Percentiles rank a stretch among this genome's conserved stretches.
Evolutionary conservation across 2,888 invertebrate species (phyloP).

Genomic region (Epistrophe grossulariae): DNA sequence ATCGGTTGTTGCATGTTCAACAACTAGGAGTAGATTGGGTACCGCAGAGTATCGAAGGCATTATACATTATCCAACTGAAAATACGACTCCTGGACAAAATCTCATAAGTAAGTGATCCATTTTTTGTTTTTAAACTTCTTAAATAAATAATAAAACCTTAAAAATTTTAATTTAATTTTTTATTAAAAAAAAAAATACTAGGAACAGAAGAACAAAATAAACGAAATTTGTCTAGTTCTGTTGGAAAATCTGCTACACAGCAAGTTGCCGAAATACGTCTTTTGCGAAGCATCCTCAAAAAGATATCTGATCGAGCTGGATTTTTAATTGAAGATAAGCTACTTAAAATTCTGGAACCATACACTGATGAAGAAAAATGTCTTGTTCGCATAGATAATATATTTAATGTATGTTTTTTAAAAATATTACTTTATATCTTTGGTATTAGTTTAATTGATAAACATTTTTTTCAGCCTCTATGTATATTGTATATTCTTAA

Average conservation of each 20-base stretch:
- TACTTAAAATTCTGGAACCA: conserved; percentile 87
- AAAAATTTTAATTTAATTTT: background rate
- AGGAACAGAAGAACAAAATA: background rate
- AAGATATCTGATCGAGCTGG: conserved; percentile 89
- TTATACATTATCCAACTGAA: conserved; percentile 21
- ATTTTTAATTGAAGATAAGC: conserved; percentile 89
- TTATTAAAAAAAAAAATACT: background rate
- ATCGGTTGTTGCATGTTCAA: conserved; percentile 87
- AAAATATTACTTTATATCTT: background rate
- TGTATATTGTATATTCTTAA: too few species aligned
- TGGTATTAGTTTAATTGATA: background rate
- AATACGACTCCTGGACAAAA: conserved; percentile 35
- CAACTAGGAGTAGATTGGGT: conserved; percentile 86
- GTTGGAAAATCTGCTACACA: conserved; percentile 64
- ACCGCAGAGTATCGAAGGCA: conserved; percentile 82
- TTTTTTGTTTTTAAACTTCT: background rate
- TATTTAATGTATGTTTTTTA: conserved; percentile 86
- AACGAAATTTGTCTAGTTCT: background rate
- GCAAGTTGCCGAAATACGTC: conserved; percentile 75
- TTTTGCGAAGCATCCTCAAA: conserved; percentile 87
- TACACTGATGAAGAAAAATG: conserved; percentile 87
- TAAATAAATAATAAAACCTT: background rate
- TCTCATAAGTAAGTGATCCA: conserved; percentile 36
- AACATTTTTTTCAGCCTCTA: too few species aligned
- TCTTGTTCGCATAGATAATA: conserved; percentile 90